Evolutionary conservation across 2,797 vertebrate species (phyloP), one percentile per base, ranked within the genome.

Genomic region (Oryzias sinensis): DNA sequence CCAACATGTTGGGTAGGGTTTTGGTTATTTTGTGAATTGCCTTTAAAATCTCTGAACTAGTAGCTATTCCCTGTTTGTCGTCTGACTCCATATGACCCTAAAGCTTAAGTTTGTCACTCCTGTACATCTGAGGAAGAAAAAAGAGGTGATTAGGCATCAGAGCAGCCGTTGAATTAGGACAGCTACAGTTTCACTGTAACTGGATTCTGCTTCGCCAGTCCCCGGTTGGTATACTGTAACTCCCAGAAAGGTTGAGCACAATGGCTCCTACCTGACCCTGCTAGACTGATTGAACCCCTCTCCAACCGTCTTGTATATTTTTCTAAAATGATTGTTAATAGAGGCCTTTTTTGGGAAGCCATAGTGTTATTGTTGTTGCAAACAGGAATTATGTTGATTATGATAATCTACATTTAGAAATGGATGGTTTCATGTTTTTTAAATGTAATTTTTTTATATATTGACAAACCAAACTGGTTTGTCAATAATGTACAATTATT

Each of bases 181-280:
- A 29, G 78, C 82, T 87, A 83, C 72, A 53, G 68, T 88, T 66
- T 87, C 85, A 53, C 25, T 65, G 84, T 83, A 89, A 85, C 72
- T 65, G 62, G 68, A 86, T 53, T 68, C 79, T 77, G 68, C 50
- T 54, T 61, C 58, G 46, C 53, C 27, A 37, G 77, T 74, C 72
- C 74, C 74, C 77, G 80, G 77, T 72, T 83, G 74, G 68, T 69
- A 60, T 65, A 65, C 51, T 62, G 70, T 68, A 60, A 69, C 68
- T 53, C 58, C 1, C 65, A 73, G 59, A 54, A 49, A 13, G n/a
- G 22, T 14, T 27, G 51, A 59, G 58, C 48, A 77, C 70, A 79
- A 70, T 63, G 46, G 66, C 18, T 56, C 62, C 50, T 77, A 69
- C 54, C 43, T 62, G 52, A 61, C 62, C 78, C 47, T 46, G 65